Percentiles rank a stretch among this genome's conserved stretches.
Conservation (phyloP, 2,888 invertebrate species). For the Tenthredo mesomela region DNA sequence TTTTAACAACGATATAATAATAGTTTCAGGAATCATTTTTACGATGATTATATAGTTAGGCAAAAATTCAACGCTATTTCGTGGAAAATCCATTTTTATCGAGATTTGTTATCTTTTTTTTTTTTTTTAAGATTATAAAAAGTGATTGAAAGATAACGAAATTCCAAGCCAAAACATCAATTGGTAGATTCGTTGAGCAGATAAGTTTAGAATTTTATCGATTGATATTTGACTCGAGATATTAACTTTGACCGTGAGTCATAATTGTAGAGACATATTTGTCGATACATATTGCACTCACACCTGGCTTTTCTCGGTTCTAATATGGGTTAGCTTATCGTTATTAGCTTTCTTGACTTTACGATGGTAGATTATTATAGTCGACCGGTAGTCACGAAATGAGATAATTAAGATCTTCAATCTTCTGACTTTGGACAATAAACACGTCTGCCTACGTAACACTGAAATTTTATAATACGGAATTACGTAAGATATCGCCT, state of each 20-base stretch:
- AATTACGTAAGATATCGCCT: conserved; percentile 8
- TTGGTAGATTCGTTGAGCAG: background rate
- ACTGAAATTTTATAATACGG: background rate
- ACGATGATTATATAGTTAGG: background rate
- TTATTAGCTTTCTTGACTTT: background rate
- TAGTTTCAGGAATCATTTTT: background rate
- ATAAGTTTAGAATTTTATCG: background rate
- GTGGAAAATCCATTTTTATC: background rate
- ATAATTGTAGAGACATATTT: background rate
- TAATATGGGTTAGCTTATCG: background rate
- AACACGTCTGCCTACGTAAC: conserved; percentile 10
- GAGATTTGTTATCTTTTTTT: too few species aligned
- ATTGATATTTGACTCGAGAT: background rate
- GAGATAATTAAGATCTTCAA: conserved; percentile 14
- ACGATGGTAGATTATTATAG: background rate
- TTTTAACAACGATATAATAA: background rate
- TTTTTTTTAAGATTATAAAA: background rate
- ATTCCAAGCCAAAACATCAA: background rate
- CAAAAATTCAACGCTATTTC: background rate
- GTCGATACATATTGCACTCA: background rate
- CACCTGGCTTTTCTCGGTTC: background rate
- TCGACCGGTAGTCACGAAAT: conserved; percentile 12
- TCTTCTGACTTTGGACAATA: background rate
- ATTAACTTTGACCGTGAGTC: background rate
- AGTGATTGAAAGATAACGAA: conserved; percentile 6